phyloP scores from a whole-genome alignment of 1,140 invertebrate species.

The Drosophila orosa region DNA sequence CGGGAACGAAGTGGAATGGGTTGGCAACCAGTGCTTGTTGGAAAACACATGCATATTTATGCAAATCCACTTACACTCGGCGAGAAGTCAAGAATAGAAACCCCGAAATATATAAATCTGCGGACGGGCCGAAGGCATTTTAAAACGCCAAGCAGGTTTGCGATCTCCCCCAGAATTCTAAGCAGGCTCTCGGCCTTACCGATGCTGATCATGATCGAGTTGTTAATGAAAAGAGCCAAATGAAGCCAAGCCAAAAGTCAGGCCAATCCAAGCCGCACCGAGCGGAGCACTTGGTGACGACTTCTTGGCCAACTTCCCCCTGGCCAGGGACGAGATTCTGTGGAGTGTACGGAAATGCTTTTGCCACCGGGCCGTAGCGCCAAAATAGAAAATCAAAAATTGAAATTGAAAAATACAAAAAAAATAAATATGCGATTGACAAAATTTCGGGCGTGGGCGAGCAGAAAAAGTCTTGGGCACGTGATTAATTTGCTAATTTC shows the following conservation, averaged over 20 bases:
- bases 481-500: constrained; percentile 49
- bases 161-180: constrained; percentile 63
- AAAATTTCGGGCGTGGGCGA: constrained; percentile 49
- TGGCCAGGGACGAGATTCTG: constrained; percentile 21
- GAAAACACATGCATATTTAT: constrained; percentile 52
- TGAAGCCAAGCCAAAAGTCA: not conserved
- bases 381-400: constrained; percentile 57
- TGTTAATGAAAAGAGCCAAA: constrained; percentile 70
- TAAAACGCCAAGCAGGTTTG: constrained; percentile 73
- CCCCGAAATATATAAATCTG: constrained; percentile 51
- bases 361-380: constrained; percentile 17
- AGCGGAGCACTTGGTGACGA: constrained; percentile 49
- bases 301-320: constrained; percentile 50
- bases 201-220: constrained; percentile 75
- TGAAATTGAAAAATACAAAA: not conserved
- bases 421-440: constrained; percentile 1
- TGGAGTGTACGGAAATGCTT: constrained; percentile 63
- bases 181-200: constrained; percentile 56
- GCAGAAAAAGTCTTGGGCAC: constrained; percentile 36
- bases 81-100: constrained; percentile 51
- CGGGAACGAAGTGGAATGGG: constrained; percentile 7
- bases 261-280: not conserved
- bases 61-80: constrained; percentile 50
- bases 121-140: constrained; percentile 37
- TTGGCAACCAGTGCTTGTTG: constrained; percentile 19